Evolutionary conservation across 2,888 invertebrate genomes (phyloP).

Genomic region (Itoplectis maculator): DNA sequence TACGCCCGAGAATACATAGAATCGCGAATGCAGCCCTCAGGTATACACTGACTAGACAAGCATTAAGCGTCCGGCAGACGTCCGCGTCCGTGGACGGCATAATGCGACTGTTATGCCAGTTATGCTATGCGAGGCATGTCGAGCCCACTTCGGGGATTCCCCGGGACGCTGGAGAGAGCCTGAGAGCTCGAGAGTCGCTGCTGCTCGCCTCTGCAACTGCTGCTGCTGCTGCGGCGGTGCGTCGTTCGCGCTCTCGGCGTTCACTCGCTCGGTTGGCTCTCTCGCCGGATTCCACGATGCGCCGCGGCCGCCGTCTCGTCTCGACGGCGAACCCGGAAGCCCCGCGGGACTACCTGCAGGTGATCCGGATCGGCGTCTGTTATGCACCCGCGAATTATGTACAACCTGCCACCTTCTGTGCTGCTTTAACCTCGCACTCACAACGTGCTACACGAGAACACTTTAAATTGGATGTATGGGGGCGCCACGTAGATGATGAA

Average conservation of each 20-base stretch:
- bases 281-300: constrained; percentile 48
- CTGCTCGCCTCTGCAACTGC: constrained; percentile 33
- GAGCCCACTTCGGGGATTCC: constrained; percentile 72
- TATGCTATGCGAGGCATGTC: constrained; percentile 77
- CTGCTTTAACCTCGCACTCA: constrained; percentile 8
- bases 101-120: constrained; percentile 76
- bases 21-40: constrained; percentile 34
- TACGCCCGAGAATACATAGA: constrained; percentile 3
- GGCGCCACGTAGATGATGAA: too few species aligned
- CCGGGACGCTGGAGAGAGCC: constrained; percentile 43
- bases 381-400: constrained; percentile 55
- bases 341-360: constrained; percentile 53
- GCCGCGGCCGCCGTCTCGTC: not conserved
- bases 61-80: constrained; percentile 60
- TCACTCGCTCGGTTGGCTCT: constrained; percentile 39
- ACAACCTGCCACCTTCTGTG: constrained; percentile 34
- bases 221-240: too few species aligned
- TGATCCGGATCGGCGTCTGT: constrained; percentile 59
- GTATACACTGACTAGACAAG: constrained; percentile 43
- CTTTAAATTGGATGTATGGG: too few species aligned
- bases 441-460: too few species aligned
- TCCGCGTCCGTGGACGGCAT: constrained; percentile 63
- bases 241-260: too few species aligned
- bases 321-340: constrained; percentile 40
- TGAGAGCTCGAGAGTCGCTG: too few species aligned